Conservation (phyloP, 2,888 invertebrate genomes). For the Eupithecia exiguata region DNA sequence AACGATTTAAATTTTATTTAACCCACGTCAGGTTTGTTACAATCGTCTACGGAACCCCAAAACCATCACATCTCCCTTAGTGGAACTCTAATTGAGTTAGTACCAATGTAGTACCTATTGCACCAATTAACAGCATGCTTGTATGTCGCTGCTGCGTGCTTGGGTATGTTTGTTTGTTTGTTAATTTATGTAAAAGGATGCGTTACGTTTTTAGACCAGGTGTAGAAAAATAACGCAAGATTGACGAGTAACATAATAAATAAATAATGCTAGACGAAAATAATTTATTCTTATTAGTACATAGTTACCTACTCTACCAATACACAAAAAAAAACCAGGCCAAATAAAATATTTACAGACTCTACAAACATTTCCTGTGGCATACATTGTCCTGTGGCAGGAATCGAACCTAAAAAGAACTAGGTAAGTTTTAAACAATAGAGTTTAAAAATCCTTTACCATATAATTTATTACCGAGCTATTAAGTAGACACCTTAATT, state of each 20-base stretch:
- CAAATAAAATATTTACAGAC: too few relatives aligned
- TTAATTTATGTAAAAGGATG: neutral
- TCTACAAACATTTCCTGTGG: too few relatives aligned
- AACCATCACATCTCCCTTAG: constrained; percentile 45
- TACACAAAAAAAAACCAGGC: too few relatives aligned
- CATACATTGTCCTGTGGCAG: neutral
- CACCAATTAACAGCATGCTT: constrained; percentile 46
- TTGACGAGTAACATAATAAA: too few relatives aligned
- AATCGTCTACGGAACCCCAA: constrained; percentile 36
- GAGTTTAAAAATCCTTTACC: neutral
- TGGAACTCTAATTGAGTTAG: constrained; percentile 53
- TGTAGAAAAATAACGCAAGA: neutral
- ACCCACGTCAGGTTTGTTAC: neutral
- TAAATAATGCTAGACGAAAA: too few relatives aligned
- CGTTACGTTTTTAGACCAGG: too few relatives aligned
- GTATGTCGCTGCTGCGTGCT: neutral
- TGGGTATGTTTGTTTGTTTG: neutral
- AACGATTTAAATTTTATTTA: too few relatives aligned
- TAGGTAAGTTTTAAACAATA: neutral
- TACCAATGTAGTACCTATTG: constrained; percentile 46
- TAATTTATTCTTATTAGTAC: too few relatives aligned
- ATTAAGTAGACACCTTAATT: constrained; percentile 36
- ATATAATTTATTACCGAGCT: neutral
- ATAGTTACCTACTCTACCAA: too few relatives aligned
- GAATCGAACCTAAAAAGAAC: neutral